These are phyloP conservation scores for Dasypolia templi DNA, from an alignment of 2,888 invertebrate species.

Conservation along the genomic window DNA sequence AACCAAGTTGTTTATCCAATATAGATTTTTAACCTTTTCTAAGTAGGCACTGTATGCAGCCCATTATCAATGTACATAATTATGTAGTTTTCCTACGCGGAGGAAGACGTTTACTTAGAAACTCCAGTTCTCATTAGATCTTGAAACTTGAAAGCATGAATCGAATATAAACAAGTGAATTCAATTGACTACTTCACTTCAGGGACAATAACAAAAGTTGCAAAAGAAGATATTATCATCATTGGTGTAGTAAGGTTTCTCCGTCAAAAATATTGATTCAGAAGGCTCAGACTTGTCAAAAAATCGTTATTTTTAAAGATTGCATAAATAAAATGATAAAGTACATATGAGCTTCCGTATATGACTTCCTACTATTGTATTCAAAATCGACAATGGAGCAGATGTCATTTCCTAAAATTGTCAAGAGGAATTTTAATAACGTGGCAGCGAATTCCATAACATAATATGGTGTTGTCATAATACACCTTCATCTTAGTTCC, in stretches of 20 bases:
- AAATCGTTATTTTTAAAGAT: neutral
- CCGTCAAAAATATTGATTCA: neutral
- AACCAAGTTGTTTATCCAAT: neutral
- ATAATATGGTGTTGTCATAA: conserved; percentile 70
- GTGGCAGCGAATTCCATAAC: conserved; percentile 69
- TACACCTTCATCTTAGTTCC: conserved; percentile 65
- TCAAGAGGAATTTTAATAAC: conserved; percentile 71
- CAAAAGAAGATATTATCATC: conserved; percentile 1
- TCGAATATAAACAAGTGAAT: conserved; percentile 27
- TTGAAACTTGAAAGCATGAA: conserved; percentile 24
- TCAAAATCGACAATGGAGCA: conserved; percentile 56
- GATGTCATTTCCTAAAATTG: conserved; percentile 59
- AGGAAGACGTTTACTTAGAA: conserved; percentile 44
- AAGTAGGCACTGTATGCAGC: neutral
- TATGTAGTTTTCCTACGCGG: conserved; percentile 37
- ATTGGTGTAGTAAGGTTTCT: neutral
- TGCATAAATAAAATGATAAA: conserved; percentile 18
- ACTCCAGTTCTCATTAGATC: conserved; percentile 35
- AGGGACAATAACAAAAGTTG: neutral
- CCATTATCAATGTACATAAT: conserved; percentile 44
- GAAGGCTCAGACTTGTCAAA: neutral
- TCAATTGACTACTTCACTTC: conserved; percentile 8
- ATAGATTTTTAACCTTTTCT: conserved; percentile 30
- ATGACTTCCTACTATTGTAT: conserved; percentile 63
- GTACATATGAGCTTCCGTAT: conserved; percentile 36